Conservation (phyloP, 35 echinoderm and acorn worm species). For the Anneissia japonica region DNA sequence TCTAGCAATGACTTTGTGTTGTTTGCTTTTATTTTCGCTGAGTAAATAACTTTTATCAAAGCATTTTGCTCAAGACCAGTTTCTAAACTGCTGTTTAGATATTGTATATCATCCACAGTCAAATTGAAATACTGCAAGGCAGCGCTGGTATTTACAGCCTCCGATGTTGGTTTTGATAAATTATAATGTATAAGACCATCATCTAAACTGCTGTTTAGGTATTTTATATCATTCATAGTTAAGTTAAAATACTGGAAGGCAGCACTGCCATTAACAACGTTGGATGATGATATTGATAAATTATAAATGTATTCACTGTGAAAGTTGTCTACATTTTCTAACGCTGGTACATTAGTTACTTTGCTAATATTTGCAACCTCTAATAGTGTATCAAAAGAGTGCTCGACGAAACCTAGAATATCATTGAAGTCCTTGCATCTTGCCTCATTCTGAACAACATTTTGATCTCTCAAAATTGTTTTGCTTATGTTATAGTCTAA, state of each 20-base stretch:
- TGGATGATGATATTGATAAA: neutral
- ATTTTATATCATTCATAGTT: no score
- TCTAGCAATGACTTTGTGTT: neutral
- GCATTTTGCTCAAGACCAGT: neutral
- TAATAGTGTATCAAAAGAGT: neutral
- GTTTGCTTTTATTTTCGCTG: neutral
- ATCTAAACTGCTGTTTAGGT: no score
- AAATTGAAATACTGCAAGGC: no score
- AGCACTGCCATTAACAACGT: neutral
- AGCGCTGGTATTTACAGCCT: no score
- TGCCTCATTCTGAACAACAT: neutral
- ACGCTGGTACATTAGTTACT: neutral
- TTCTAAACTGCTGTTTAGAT: neutral
- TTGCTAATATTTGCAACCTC: neutral
- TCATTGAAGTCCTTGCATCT: neutral
- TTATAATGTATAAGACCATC: no score
- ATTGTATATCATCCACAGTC: neutral
- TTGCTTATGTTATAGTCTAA: neutral
- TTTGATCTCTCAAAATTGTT: neutral
- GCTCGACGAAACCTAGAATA: neutral
- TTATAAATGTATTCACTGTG: neutral
- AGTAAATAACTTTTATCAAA: neutral
- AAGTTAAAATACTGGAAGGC: neutral
- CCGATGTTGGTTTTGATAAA: no score
- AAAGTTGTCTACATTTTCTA: neutral